These are phyloP conservation scores for Eulemur macaco DNA, from an alignment of 2,113 vertebrate genomes.

Conservation along the genomic window DNA sequence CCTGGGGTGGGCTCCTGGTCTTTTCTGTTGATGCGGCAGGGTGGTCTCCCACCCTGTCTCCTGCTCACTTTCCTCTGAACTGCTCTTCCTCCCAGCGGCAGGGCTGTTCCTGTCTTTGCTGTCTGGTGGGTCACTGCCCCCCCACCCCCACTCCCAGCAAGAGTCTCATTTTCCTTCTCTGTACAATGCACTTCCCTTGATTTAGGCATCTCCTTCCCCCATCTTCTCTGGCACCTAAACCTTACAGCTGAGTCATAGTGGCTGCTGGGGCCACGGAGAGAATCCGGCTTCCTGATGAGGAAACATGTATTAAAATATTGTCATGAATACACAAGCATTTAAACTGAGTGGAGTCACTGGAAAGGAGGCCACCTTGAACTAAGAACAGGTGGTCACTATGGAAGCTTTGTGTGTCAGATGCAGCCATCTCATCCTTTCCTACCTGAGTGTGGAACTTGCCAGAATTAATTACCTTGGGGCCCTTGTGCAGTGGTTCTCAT, in stretches of 20 bases:
- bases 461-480: neutral
- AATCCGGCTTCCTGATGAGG: neutral
- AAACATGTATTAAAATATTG: neutral
- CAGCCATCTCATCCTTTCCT: neutral
- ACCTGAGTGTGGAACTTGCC: neutral
- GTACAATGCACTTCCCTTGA: neutral
- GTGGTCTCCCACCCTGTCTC: neutral
- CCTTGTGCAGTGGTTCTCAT: neutral
- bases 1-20: neutral
- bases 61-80: neutral
- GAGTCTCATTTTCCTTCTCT: neutral
- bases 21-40: neutral
- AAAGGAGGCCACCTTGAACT: neutral
- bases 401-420: neutral
- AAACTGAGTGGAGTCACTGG: neutral
- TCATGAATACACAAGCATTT: neutral
- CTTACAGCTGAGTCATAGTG: neutral
- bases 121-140: fast-evolving
- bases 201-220: neutral
- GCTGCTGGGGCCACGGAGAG: neutral
- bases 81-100: neutral
- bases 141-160: neutral
- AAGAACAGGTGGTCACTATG: neutral
- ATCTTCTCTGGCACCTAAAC: neutral
- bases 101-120: neutral